Base-by-base conservation (phyloP, 2,888 invertebrate species). In the Phyto melanocephala region DNA sequence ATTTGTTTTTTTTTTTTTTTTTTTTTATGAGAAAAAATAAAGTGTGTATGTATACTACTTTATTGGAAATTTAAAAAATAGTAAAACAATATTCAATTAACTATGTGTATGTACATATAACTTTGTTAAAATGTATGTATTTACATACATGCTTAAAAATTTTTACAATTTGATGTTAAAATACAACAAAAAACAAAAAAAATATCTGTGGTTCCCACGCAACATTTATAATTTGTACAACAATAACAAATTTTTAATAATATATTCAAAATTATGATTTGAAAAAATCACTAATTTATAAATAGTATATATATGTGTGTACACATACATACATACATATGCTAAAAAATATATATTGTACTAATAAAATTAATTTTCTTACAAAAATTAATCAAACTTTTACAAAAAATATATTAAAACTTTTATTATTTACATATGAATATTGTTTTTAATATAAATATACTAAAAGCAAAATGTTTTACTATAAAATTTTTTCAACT, bases 241-340 rank as follows among this genome's bases (percentile, higher is more conserved):
- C 33, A 77, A 47, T 33, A 68, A 58, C 40, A 60, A 2, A 35
- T 28, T 56, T 40, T 40, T 47, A 63, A 52, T 40, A 47, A 67
- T 28, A 28, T 72, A 77, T 62, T 76, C 40, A 65, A 63, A 47
- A 70, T 74, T 70, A 60, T 70, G 52, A 75, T 65, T 79, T 60
- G 24, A 71, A 78, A n/a, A 76, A 78, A 63, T 81, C 78, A 75
- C 70, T 37, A 47, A 28, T 74, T 78, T 82, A 82, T 60, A 60
- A 82, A 82, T 82, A 82, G 70, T 37, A 40, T 3, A 6, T 28
- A 3, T 28, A 28, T 28, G 28, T 28, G 6, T 28, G 28, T 28
- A 28, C 28, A 28, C 28, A 28, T 28, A 28, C 6, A 6, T 28
- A 28, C 28, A 28, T 28, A 28, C 28, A 28, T 28, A 28, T 28